Base-by-base conservation (phyloP, 2,888 invertebrate genomes). In the Malthinus flaveolus region DNA sequence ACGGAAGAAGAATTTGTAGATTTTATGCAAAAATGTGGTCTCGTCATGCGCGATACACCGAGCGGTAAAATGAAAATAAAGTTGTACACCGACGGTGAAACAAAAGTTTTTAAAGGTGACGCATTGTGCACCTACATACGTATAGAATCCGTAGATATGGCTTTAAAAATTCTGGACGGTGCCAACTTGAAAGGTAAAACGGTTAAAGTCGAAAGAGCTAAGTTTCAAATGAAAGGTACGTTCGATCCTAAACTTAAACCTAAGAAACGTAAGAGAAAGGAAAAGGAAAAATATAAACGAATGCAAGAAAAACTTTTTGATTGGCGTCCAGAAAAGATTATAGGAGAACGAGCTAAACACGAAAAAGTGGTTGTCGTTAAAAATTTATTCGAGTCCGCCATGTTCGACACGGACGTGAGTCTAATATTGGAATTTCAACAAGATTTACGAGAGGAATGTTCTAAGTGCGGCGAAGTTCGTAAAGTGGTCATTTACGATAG, bases 91-190 rank as follows among this genome's bases (percentile, higher is more conserved):
- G 94, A 95, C 72, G 80, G 85, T 34, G 85, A 88, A 70, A 87
- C 90, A 0, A 87, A 93, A 63, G 83, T 86, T 61, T 82, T 91
- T 32, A 99, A 99, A 81, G 99, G 99, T 7, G 98, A 99, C 82
- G 99, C 93, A 8, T 81, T 95, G 42, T 98, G 98, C 78, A 94
- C 95, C 65, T 98, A 96, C 74, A 94, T 98, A 49, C 95, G 93
- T 88, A 81, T 88, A 53, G 98, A 99, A 79, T 97, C 97, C 3
- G 96, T 99, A 1, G 89, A 94, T 32, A 79, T 99, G 70, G 97
- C 98, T 1, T 77, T 98, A 52, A 90, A 93, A 61, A 84, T 99
- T 62, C 80, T 99, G 45, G 98, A 99, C 80, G 97, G 95, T 1
- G 88, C 85, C 67, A 85, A 89, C 60, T 79, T 90, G 5, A 86